These are phyloP conservation scores for Hydroisotoma schaefferi DNA, from an alignment of 2,888 invertebrate species.

Conservation along the genomic window DNA sequence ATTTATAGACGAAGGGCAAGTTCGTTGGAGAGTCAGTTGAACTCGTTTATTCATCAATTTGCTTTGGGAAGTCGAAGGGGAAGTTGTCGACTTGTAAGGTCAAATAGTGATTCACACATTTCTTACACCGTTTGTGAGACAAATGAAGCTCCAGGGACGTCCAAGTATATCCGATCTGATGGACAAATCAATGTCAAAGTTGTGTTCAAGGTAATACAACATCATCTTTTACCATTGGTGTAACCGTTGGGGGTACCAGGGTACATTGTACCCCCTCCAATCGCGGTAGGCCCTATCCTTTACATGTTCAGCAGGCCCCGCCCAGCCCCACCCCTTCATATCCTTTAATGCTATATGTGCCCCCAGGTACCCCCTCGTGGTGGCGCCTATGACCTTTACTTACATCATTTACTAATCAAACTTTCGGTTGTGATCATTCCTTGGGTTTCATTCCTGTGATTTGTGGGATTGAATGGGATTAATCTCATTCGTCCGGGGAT, in stretches of 20 bases:
- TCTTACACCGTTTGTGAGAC: slow-evolving; percentile 81
- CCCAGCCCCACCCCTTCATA: no score
- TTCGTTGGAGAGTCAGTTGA: slow-evolving; percentile 79
- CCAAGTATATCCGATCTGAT: slow-evolving; percentile 88
- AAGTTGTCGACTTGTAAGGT: slow-evolving; percentile 71
- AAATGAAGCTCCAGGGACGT: slow-evolving; percentile 81
- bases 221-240: not conserved
- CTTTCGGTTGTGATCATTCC: not conserved
- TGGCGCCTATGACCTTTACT: not conserved
- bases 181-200: slow-evolving; percentile 91
- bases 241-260: no score
- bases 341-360: no score
- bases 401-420: not conserved
- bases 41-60: slow-evolving; percentile 57
- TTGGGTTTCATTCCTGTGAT: no score
- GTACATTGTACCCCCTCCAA: no score
- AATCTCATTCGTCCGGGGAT: no score
- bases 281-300: no score
- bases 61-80: slow-evolving; percentile 55
- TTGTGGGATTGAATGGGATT: no score
- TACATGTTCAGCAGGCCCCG: no score
- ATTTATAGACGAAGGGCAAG: slow-evolving; percentile 51
- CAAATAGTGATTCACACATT: slow-evolving; percentile 89
- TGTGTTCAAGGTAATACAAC: slow-evolving; percentile 66
- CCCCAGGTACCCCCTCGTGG: no score